Evolutionary conservation across 2,797 vertebrate species (phyloP).

Genomic region (Percopsis omiscomaycus): DNA sequence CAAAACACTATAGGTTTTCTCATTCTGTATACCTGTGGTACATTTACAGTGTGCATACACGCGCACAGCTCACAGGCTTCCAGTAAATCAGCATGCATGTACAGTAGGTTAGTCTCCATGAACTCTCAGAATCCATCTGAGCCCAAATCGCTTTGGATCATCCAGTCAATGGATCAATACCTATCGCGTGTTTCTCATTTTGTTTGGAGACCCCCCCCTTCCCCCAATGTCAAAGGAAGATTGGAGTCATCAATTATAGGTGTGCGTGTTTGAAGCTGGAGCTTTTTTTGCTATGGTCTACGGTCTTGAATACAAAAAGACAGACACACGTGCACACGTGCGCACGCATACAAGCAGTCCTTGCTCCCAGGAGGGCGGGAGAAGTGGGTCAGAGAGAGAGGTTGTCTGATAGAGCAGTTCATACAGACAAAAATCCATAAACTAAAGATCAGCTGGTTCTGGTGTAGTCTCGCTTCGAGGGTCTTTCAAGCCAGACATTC

Average conservation of each 20-base stretch:
- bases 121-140: constrained; percentile 66
- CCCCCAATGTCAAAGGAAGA: constrained; percentile 64
- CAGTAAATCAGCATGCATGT: constrained; percentile 72
- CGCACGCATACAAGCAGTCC: constrained; percentile 49
- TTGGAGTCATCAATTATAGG: constrained; percentile 72
- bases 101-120: constrained; percentile 70
- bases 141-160: constrained; percentile 70
- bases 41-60: constrained; percentile 29
- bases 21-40: constrained; percentile 51
- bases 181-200: constrained; percentile 66
- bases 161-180: constrained; percentile 74
- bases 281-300: constrained; percentile 48
- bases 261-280: constrained; percentile 17
- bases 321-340: constrained; percentile 37
- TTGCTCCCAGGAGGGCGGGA: constrained; percentile 43
- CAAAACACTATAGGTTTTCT: constrained; percentile 32
- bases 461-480: constrained; percentile 62
- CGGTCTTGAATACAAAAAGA: constrained; percentile 26
- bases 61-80: constrained; percentile 48
- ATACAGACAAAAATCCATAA: constrained; percentile 72
- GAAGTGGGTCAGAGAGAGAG: constrained; percentile 59
- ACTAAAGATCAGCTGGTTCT: constrained; percentile 69
- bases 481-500: constrained; percentile 51
- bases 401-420: constrained; percentile 63
- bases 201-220: constrained; percentile 53